Evolutionary conservation across 2,113 vertebrate species (phyloP), one percentile per base, ranked within the genome.

Genomic region (Forbesichthys papilliferus): DNA sequence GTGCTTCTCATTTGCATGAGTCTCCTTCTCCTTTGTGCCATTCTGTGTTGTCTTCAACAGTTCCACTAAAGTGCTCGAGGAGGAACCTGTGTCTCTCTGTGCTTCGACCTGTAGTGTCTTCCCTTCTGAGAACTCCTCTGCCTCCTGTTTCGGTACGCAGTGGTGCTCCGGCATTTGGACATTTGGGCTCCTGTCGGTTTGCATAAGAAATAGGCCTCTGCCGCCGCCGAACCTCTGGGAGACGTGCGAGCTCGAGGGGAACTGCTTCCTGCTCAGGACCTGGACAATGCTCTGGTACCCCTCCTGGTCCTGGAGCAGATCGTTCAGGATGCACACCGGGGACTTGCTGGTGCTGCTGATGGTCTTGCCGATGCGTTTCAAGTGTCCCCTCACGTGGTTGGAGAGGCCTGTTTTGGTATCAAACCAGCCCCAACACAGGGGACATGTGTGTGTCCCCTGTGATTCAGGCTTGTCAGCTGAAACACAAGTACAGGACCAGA

Each of bases 331-430:
- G 81, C 93, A 93, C 73, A 97, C 93, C 0, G 95, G 96, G 64
- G 95, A 97, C 84, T 97, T 96, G 88, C 94, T 94, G 33, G 91
- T 92, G 6, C 96, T 93, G 88, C 91, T 92, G 64, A 95, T 93
- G 69, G 94, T 94, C 87, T 93, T 93, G 65, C 95, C 95, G 69
- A 97, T 94, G 83, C 93, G 93, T 87, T 96, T 98, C 84, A 97
- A 89, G 86, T 98, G 95, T 87, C 95, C 95, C 84, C 96, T 94
- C 75, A 96, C 95, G 20, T 98, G 96, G 91, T 98, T 97, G 84
- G 96, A 96, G 81, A 97, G 93, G 85, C 96, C 96, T 70, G 96
- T 97, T 92, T 96, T 96, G 60, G 95, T 95, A 90, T 97, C 95
- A 59, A 97, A 98, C 95, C 95, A 96, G 78, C 95, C 95, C 80